phyloP scores from a whole-genome alignment of 2,113 vertebrate species.

The Pseudorhombus dupliciocellatus region DNA sequence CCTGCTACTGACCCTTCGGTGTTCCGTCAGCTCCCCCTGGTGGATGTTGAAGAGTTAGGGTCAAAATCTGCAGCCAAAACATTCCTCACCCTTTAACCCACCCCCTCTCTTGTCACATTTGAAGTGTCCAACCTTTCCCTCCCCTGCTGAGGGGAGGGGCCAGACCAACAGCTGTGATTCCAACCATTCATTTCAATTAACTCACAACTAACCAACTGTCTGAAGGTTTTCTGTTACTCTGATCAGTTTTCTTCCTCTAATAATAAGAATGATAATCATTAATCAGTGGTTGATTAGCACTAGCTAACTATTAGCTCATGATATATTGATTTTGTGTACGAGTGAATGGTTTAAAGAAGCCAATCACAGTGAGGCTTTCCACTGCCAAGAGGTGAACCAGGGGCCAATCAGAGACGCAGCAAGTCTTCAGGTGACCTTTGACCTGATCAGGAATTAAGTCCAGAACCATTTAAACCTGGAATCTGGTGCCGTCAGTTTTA shows the following conservation, averaged over 20 bases:
- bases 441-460: constrained; percentile 32
- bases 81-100: neutral
- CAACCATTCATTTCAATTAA: constrained; percentile 21
- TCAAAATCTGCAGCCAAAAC: constrained; percentile 24
- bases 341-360: constrained; percentile 26
- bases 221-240: constrained; percentile 14
- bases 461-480: constrained; percentile 59
- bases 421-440: constrained; percentile 26
- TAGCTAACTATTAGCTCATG: constrained; percentile 35
- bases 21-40: neutral
- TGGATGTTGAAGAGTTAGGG: neutral
- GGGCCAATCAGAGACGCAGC: constrained; percentile 51
- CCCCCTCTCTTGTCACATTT: neutral
- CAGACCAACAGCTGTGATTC: constrained; percentile 16
- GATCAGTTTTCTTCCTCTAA: constrained; percentile 18
- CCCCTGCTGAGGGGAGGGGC: neutral
- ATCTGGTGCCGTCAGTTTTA: constrained; percentile 64
- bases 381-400: constrained; percentile 62
- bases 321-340: constrained; percentile 8
- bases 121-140: neutral
- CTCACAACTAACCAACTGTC: constrained; percentile 5
- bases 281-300: constrained; percentile 28
- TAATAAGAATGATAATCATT: neutral
- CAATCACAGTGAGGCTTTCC: constrained; percentile 58
- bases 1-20: neutral